Conservation (phyloP, 1,140 invertebrate species). For the Asbolus verrucosus region DNA sequence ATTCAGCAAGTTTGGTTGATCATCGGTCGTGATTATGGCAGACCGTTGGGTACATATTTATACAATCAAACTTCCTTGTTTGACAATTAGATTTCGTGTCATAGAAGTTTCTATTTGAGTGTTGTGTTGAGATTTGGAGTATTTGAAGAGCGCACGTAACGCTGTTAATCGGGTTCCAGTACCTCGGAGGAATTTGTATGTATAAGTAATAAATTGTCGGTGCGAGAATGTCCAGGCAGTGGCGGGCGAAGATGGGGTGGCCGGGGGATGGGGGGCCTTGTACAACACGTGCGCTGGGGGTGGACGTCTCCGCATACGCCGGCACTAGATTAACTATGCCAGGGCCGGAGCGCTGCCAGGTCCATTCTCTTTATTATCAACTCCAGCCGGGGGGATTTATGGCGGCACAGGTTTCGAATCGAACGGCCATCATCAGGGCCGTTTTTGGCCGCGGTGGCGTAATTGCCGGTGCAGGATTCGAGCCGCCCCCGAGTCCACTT, state of each 20-base stretch:
- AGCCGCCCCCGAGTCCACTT: too few species aligned
- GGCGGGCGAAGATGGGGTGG: slow-evolving; percentile 40
- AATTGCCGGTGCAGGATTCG: too few species aligned
- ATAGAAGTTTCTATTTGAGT: slow-evolving; percentile 24
- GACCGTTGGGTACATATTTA: slow-evolving; percentile 10
- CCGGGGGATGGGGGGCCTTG: slow-evolving; percentile 45
- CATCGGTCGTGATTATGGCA: too few species aligned
- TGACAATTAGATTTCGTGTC: slow-evolving; percentile 35
- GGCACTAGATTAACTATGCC: slow-evolving; percentile 55
- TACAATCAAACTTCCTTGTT: slow-evolving; percentile 40
- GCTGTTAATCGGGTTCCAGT: slow-evolving; percentile 46
- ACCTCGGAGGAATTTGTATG: slow-evolving; percentile 54
- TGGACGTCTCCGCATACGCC: slow-evolving; percentile 56
- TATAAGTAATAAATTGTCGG: slow-evolving; percentile 58
- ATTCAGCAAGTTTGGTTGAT: too few species aligned
- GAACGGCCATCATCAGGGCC: too few species aligned
- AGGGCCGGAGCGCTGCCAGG: slow-evolving; percentile 46
- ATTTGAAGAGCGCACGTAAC: slow-evolving; percentile 46
- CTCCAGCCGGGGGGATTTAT: too few species aligned
- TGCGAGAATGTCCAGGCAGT: slow-evolving; percentile 54
- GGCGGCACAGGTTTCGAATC: too few species aligned
- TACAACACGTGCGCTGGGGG: slow-evolving; percentile 55
- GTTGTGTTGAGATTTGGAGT: slow-evolving; percentile 46
- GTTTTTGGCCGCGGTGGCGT: too few species aligned
- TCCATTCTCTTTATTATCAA: too few species aligned